A percentile compares a stretch with the other conserved stretches of the same genome.
Conservation (phyloP, 1,140 invertebrate species). For the Pectinophora gossypiella region DNA sequence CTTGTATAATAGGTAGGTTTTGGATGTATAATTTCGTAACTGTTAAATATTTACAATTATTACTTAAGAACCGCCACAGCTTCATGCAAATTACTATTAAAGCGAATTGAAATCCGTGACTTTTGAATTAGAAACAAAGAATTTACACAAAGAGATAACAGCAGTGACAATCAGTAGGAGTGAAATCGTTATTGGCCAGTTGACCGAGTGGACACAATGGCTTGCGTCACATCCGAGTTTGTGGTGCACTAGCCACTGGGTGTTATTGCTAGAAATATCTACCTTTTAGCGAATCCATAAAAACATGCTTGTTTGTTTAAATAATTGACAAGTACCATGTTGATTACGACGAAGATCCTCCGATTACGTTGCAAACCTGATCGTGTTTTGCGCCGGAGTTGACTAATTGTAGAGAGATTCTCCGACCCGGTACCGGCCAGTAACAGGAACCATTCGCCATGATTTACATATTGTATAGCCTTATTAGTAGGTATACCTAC, state of each 20-base stretch:
- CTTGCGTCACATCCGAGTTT: slow-evolving; percentile 36
- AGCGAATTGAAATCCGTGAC: too few species aligned
- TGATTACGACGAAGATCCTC: not conserved
- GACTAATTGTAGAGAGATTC: not conserved
- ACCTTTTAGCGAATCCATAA: slow-evolving; percentile 19
- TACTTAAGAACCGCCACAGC: too few species aligned
- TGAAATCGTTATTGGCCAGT: slow-evolving; percentile 30
- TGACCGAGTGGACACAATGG: slow-evolving; percentile 40
- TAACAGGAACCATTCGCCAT: not conserved
- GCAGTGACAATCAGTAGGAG: slow-evolving; percentile 7
- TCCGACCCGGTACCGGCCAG: slow-evolving; percentile 6
- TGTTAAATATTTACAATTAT: too few species aligned
- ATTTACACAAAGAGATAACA: not conserved
- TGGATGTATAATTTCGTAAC: too few species aligned
- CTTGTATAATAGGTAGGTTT: too few species aligned
- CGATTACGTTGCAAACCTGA: not conserved
- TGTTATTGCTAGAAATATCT: not conserved
- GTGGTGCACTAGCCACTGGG: not conserved
- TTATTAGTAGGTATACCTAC: not conserved
- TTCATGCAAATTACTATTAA: too few species aligned
- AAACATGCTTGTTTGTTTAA: slow-evolving; percentile 7
- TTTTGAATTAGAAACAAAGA: slow-evolving; percentile 1
- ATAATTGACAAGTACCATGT: not conserved
- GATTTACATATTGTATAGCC: slow-evolving; percentile 1
- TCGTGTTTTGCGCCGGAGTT: not conserved